phyloP scores from a whole-genome alignment of 2,113 vertebrate species.

The Piaya cayana region DNA sequence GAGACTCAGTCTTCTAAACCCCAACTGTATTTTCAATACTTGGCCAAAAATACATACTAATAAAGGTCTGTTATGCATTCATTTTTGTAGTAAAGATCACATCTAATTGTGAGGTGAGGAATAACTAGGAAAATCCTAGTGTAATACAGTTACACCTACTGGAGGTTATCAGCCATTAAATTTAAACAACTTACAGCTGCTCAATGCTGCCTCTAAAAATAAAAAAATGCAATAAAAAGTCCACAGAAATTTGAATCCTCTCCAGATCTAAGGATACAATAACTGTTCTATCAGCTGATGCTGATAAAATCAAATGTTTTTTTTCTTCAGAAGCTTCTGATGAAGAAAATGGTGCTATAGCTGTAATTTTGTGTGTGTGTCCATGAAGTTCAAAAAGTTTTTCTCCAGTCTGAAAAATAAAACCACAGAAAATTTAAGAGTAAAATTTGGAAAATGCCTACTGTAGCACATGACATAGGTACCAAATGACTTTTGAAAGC shows the following conservation, averaged over 20 bases:
- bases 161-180: not conserved
- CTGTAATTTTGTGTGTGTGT: constrained; percentile 93
- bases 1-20: not conserved
- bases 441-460: not conserved
- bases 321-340: constrained; percentile 59
- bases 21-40: not conserved
- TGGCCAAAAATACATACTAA: not conserved
- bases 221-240: not conserved
- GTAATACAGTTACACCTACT: not conserved
- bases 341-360: constrained; percentile 79
- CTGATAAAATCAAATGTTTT: constrained; percentile 83
- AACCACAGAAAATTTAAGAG: not conserved
- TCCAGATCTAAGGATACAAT: constrained; percentile 87
- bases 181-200: not conserved
- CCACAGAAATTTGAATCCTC: not conserved
- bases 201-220: not conserved
- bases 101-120: not conserved
- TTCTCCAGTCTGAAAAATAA: constrained; percentile 88
- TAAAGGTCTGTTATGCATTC: not conserved
- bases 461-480: not conserved
- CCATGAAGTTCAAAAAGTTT: constrained; percentile 87
- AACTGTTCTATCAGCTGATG: constrained; percentile 91
- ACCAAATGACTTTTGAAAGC: not conserved
- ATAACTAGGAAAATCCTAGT: not conserved
- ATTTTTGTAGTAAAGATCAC: not conserved